A percentile compares a stretch with the other conserved stretches of the same genome.
phyloP scores from a whole-genome alignment of 2,797 vertebrate genomes.

The Natrix natrix region DNA sequence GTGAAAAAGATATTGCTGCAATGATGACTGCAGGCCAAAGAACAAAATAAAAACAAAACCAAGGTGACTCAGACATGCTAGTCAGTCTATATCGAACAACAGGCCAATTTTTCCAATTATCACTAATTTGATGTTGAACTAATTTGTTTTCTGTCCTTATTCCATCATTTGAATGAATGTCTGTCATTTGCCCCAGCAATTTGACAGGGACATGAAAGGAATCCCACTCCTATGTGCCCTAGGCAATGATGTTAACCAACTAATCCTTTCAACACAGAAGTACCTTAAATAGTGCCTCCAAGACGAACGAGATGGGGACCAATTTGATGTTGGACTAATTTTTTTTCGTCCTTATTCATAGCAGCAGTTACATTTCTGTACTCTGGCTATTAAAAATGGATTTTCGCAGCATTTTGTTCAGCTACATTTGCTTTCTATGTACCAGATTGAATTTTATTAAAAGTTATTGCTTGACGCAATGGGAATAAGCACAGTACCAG shows the following conservation, averaged over 20 bases:
- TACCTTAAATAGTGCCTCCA: neutral
- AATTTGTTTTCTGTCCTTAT: neutral
- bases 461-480: neutral
- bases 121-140: neutral
- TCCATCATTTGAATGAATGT: neutral
- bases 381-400: neutral
- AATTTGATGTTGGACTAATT: neutral
- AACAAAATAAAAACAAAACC: neutral
- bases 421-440: neutral
- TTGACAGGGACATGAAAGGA: neutral
- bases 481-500: neutral
- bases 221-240: accelerated
- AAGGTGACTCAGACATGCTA: neutral
- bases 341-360: neutral
- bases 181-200: neutral
- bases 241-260: neutral
- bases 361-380: neutral
- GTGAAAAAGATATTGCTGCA: neutral
- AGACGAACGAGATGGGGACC: neutral
- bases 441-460: neutral
- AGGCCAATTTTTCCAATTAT: neutral
- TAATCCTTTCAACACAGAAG: neutral
- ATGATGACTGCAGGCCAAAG: neutral
- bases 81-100: neutral
- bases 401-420: neutral